Conservation (phyloP, 2,888 invertebrate genomes). For the Hyppa rectilinea region DNA sequence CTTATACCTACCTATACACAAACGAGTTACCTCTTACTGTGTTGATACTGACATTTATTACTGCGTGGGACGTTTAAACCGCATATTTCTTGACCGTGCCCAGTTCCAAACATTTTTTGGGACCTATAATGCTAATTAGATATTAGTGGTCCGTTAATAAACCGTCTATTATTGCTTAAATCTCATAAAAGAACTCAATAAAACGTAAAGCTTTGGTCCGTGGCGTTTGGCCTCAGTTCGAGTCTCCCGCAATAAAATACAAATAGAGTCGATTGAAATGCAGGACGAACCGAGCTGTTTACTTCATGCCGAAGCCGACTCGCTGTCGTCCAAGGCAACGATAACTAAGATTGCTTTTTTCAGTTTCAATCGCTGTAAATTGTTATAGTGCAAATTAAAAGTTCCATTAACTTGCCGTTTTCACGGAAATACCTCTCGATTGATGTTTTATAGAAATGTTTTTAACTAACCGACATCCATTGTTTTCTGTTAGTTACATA, state of each 20-base stretch:
- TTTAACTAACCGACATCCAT: conserved; percentile 3
- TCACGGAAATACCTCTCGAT: conserved; percentile 31
- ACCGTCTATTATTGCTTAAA: conserved; percentile 35
- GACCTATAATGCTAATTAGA: conserved; percentile 43
- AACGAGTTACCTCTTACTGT: conserved; percentile 38
- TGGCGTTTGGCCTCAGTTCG: conserved; percentile 75
- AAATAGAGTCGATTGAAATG: conserved; percentile 89
- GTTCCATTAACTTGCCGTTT: conserved; percentile 56
- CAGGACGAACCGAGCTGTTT: conserved; percentile 86
- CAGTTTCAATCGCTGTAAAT: conserved; percentile 84
- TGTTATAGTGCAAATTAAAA: conserved; percentile 83
- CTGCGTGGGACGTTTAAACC: conserved; percentile 38
- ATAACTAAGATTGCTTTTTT: conserved; percentile 89
- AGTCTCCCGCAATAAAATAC: conserved; percentile 87
- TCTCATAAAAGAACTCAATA: conserved; percentile 85
- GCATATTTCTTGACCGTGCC: conserved; percentile 31
- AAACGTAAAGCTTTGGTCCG: conserved; percentile 82
- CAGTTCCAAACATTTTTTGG: conserved; percentile 10
- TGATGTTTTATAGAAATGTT: conserved; percentile 20
- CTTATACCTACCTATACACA: conserved; percentile 4
- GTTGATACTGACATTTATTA: conserved; percentile 33
- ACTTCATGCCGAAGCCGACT: conserved; percentile 80
- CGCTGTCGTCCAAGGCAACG: conserved; percentile 79
- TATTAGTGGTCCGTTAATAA: conserved; percentile 29
- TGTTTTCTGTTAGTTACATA: conserved; percentile 13